A percentile compares a stretch with the other conserved stretches of the same genome.
phyloP scores from a whole-genome alignment of 2,888 invertebrate genomes.

The Nemotelus nigrinus region DNA sequence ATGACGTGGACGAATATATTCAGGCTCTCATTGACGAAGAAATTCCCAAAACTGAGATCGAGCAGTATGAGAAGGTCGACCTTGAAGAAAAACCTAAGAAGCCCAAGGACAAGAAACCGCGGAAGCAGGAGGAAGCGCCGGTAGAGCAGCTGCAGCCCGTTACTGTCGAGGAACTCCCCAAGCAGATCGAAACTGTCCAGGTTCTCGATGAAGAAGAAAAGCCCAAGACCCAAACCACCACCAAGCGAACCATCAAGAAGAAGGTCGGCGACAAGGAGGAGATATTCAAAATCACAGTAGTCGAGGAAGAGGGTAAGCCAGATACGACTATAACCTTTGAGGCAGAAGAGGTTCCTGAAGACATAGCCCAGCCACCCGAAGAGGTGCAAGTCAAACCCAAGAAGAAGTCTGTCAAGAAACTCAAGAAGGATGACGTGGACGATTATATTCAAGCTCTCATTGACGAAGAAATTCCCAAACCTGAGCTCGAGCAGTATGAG shows the following conservation, averaged over 20 bases:
- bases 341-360: constrained; percentile 52
- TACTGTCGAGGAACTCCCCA: constrained; percentile 49
- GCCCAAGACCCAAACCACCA: constrained; percentile 53
- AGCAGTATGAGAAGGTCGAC: constrained; percentile 63
- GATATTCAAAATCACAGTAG: constrained; percentile 56
- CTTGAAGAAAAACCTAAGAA: constrained; percentile 61
- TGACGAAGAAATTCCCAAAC: constrained; percentile 60
- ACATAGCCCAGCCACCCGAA: constrained; percentile 46
- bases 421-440: constrained; percentile 58
- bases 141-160: constrained; percentile 60
- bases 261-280: constrained; percentile 55
- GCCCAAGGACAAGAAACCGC: constrained; percentile 53
- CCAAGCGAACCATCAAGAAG: constrained; percentile 61
- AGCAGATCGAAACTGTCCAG: constrained; percentile 52
- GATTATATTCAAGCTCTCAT: constrained; percentile 55
- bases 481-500: constrained; percentile 34
- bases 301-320: constrained; percentile 61
- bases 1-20: constrained; percentile 63
- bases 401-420: constrained; percentile 49
- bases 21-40: constrained; percentile 63
- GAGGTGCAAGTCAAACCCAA: constrained; percentile 56
- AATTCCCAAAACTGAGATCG: constrained; percentile 63
- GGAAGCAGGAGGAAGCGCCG: constrained; percentile 57
- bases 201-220: constrained; percentile 57
- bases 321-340: constrained; percentile 55